These are phyloP conservation scores for Epiperipatus broadwayi DNA, from an alignment of 2,888 invertebrate species.

Conservation along the genomic window DNA sequence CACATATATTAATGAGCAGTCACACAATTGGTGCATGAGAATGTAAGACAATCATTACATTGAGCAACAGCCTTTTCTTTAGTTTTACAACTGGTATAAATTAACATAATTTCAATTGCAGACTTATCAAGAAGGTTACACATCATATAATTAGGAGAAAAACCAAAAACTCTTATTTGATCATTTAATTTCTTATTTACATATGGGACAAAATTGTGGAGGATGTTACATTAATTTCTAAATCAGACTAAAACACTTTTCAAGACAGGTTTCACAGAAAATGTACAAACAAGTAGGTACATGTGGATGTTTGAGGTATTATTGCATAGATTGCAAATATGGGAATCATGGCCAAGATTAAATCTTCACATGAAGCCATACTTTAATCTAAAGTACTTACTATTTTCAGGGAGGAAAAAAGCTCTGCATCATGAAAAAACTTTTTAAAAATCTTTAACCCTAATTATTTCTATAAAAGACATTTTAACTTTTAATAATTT, in stretches of 20 bases:
- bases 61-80: constrained; percentile 82
- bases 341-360: no score
- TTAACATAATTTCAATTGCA: constrained; percentile 47
- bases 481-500: no score
- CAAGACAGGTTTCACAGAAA: constrained; percentile 78
- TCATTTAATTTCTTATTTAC: no score
- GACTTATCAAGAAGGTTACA: constrained; percentile 34
- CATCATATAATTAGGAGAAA: constrained; percentile 67
- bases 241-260: no score
- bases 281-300: constrained; percentile 83
- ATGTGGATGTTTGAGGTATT: constrained; percentile 52
- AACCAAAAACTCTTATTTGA: constrained; percentile 51
- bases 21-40: constrained; percentile 79
- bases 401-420: no score
- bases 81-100: constrained; percentile 84
- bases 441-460: no score
- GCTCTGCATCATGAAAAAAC: no score
- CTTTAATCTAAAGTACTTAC: no score
- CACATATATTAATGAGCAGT: constrained; percentile 91
- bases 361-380: no score
- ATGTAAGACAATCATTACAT: constrained; percentile 83
- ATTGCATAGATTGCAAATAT: constrained; percentile 20
- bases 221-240: no score
- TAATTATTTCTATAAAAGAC: no score
- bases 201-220: no score